These are phyloP conservation scores for Pelusios castaneus DNA, from an alignment of 2,113 vertebrate species.

Conservation along the genomic window DNA sequence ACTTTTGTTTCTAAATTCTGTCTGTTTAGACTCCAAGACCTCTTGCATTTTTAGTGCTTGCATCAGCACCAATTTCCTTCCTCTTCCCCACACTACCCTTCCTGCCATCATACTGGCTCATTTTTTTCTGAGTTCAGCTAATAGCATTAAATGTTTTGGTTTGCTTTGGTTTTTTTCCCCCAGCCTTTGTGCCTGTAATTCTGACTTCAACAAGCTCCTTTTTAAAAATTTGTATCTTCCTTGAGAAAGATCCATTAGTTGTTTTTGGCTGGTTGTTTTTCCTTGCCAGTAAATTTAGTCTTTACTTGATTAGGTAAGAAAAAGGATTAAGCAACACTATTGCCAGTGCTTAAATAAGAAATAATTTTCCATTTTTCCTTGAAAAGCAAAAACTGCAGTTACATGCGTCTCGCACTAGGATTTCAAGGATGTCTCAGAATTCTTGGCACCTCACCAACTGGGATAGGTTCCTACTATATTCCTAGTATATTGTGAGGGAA, in stretches of 20 bases:
- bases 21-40: no score
- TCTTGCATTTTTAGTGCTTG: neutral
- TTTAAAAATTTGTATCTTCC: neutral
- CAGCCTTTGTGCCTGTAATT: neutral
- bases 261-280: neutral
- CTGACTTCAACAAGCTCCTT: neutral
- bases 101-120: neutral
- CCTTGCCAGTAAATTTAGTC: neutral
- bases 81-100: no score
- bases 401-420: neutral
- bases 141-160: neutral
- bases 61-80: neutral
- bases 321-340: rapidly evolving
- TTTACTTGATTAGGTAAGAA: neutral
- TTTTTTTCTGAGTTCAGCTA: neutral
- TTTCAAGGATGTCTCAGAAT: neutral
- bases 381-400: neutral
- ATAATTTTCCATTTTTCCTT: neutral
- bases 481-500: neutral
- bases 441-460: neutral
- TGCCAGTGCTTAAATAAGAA: neutral
- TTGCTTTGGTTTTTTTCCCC: neutral
- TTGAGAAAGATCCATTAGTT: neutral
- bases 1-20: neutral
- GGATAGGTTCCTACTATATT: neutral